Evolutionary conservation across 2,888 invertebrate genomes (phyloP).

Genomic region (Drosophila paracracens): DNA sequence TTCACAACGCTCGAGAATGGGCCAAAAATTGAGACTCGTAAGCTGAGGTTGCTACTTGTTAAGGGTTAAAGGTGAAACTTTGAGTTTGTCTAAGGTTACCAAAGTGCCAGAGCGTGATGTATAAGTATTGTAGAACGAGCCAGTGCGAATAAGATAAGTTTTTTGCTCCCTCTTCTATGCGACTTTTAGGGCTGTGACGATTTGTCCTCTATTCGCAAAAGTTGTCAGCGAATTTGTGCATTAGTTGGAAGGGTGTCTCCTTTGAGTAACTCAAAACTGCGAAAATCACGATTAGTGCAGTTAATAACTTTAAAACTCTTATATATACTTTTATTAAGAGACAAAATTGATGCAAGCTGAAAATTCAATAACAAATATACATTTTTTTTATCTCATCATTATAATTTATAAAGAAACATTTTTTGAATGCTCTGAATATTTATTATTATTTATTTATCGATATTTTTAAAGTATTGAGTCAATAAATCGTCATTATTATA

Average conservation of each 20-base stretch:
- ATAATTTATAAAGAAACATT: background rate
- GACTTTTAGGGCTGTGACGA: constrained; percentile 30
- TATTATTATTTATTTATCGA: background rate
- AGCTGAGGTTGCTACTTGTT: constrained; percentile 65
- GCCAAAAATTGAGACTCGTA: constrained; percentile 61
- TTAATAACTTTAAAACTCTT: constrained; percentile 14
- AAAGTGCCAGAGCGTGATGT: constrained; percentile 64
- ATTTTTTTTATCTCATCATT: background rate
- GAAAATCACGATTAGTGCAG: constrained; percentile 50
- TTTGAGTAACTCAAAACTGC: constrained; percentile 41
- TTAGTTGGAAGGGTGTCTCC: constrained; percentile 37
- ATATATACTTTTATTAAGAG: background rate
- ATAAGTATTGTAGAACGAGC: constrained; percentile 46
- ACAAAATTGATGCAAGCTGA: background rate
- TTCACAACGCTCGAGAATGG: constrained; percentile 36
- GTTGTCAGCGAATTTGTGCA: constrained; percentile 52
- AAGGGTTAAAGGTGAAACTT: constrained; percentile 66
- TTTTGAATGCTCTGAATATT: background rate
- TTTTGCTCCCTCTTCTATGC: constrained; percentile 25
- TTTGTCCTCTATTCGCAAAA: constrained; percentile 52
- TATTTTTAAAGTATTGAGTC: background rate
- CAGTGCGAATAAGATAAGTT: constrained; percentile 56
- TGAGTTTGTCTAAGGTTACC: constrained; percentile 64
- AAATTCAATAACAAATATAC: background rate
- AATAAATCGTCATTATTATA: background rate